Evolutionary conservation across 1,140 invertebrate genomes (phyloP).

Genomic region (Mesaphorura yosii): DNA sequence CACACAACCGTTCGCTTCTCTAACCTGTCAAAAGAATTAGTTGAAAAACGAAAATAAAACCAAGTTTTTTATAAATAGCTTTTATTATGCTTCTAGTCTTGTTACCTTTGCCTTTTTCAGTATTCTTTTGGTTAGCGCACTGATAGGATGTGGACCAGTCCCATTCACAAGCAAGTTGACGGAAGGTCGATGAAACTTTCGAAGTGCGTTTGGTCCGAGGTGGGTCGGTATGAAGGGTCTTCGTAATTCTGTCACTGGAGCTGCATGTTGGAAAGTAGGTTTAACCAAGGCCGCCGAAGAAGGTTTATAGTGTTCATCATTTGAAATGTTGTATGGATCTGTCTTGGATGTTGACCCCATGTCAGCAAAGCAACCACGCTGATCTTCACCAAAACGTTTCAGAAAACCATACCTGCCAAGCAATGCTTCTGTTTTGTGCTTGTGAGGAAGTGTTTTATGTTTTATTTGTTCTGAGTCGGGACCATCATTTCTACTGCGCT

Average conservation of each 20-base stretch:
- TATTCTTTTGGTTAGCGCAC: constrained; percentile 77
- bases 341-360: too few relatives aligned
- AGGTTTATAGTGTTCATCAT: constrained; percentile 91
- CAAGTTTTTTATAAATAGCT: too few relatives aligned
- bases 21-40: constrained; percentile 45
- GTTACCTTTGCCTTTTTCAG: constrained; percentile 71
- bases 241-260: constrained; percentile 86
- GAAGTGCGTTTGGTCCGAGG: constrained; percentile 64
- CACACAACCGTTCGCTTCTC: constrained; percentile 68
- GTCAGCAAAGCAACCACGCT: too few relatives aligned
- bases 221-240: constrained; percentile 89
- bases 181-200: constrained; percentile 85
- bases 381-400: too few relatives aligned
- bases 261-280: constrained; percentile 87
- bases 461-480: too few relatives aligned
- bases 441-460: too few relatives aligned
- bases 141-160: constrained; percentile 54
- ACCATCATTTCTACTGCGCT: too few relatives aligned
- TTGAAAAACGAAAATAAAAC: neutral
- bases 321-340: constrained; percentile 96
- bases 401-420: too few relatives aligned
- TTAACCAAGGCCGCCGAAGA: constrained; percentile 66
- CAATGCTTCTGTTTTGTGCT: constrained; percentile 67
- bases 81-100: neutral
- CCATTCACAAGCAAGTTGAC: constrained; percentile 60